Percentiles rank a stretch among this genome's conserved stretches.
These are phyloP conservation scores for Apis dorsata DNA, from an alignment of 1,140 invertebrate species.

Conservation along the genomic window DNA sequence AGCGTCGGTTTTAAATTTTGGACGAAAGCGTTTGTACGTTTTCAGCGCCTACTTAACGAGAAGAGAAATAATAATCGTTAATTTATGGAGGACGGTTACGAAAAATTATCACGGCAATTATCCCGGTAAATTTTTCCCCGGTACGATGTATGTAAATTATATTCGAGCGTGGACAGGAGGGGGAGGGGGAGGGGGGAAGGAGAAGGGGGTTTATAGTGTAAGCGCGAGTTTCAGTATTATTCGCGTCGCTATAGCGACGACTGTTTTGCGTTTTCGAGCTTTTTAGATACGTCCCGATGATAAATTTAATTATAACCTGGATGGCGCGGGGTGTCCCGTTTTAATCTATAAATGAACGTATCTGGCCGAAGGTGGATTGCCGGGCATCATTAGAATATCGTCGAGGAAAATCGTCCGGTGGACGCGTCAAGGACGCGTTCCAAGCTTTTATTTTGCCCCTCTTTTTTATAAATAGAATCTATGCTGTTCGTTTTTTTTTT, in stretches of 20 bases:
- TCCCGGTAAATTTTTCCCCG: too few species aligned
- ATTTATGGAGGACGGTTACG: too few species aligned
- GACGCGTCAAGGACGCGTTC: background rate
- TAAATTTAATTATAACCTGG: conserved; percentile 31
- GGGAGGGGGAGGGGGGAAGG: too few species aligned
- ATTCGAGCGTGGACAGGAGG: too few species aligned
- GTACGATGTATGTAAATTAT: background rate
- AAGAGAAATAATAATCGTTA: too few species aligned
- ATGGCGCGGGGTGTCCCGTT: background rate
- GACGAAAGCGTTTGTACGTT: too few species aligned
- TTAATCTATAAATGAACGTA: conserved; percentile 19
- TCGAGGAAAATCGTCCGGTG: background rate
- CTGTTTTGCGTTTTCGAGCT: conserved; percentile 14
- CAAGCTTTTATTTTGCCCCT: background rate
- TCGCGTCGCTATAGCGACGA: conserved; percentile 2
- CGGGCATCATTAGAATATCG: conserved; percentile 20
- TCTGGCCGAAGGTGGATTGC: background rate
- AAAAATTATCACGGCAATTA: too few species aligned
- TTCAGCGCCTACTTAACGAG: too few species aligned
- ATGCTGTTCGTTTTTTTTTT: background rate
- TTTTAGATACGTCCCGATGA: conserved; percentile 17
- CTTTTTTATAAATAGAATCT: background rate
- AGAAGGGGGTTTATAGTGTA: background rate
- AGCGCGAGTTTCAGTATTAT: too few species aligned
- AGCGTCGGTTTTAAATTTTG: too few species aligned